phyloP scores from a whole-genome alignment of 1,140 invertebrate species.

The Tenebrio molitor region DNA sequence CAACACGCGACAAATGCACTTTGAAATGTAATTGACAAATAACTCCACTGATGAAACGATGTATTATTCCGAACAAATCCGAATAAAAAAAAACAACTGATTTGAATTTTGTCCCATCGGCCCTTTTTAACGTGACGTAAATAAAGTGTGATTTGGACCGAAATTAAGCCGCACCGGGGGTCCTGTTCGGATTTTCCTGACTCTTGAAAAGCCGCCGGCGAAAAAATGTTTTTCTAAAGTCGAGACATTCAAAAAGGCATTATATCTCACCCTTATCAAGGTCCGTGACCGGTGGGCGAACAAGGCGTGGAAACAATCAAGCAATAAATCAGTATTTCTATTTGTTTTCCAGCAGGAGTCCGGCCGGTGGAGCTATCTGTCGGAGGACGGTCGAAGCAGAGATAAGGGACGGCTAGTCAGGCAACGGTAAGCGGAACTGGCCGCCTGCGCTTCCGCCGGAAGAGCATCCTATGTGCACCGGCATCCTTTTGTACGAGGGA shows the following conservation, averaged over 20 bases:
- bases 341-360: conserved; percentile 47
- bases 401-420: conserved; percentile 54
- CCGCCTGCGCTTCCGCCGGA: conserved; percentile 55
- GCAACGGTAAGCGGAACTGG: conserved; percentile 53
- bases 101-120: too few species aligned
- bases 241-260: background rate
- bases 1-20: too few species aligned
- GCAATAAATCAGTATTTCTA: conserved; percentile 53
- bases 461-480: conserved; percentile 50
- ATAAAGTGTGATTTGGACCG: too few species aligned
- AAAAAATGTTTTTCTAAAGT: too few species aligned
- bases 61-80: too few species aligned
- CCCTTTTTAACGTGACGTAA: too few species aligned
- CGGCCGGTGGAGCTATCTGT: conserved; percentile 55
- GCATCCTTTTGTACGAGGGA: background rate
- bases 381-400: conserved; percentile 56
- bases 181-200: too few species aligned
- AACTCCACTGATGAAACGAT: too few species aligned
- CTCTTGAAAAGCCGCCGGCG: too few species aligned
- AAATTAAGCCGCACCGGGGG: too few species aligned
- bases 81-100: too few species aligned
- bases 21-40: too few species aligned
- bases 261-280: conserved; percentile 23
- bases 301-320: conserved; percentile 43
- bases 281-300: conserved; percentile 11